Base-by-base conservation (phyloP, 2,797 vertebrate genomes). In the Notolabrus celidotus region DNA sequence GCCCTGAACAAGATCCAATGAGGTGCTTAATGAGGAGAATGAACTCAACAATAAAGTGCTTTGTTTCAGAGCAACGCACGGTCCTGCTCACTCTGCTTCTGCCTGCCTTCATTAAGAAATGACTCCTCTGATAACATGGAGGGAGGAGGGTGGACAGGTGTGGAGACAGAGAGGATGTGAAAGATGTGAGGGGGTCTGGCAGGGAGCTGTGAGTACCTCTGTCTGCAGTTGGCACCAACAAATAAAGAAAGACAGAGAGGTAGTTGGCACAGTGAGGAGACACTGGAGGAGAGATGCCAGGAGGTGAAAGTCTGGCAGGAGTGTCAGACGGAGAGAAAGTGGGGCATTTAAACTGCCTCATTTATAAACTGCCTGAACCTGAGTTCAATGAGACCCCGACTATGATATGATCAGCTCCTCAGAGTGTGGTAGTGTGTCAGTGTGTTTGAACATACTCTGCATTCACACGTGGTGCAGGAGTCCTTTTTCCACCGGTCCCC, bases 401-500 rank as follows among this genome's bases (percentile, higher is more conserved):
- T 45, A 7, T 23, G 43, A 60, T 39, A 38, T 8, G 8, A 65
- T 51, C 33, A 41, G 10, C 9, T 49, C 17, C 19, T 63, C 15
- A 9, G 43, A 12, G 33, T 17, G 41, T 39, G 20, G 29, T 8
- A 27, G 29, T 17, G 39, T 41, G 41, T 38, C 25, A 39, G 11
- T 11, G 0, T 2, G 11, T 29, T 7, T 29, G 22, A 51, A 95
- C 97, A 67, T 92, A 99, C 98, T 81, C 75, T 95, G 94, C 98
- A 99, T 91, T 97, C 95, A 88, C 98, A 99, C 22, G 67, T 68
- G 73, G 95, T 95, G 88, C 98, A 99, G 3, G 94, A 51, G 54
- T 98, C 96, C 41, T 88, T 95, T 58, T 95, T 96, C 98, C 98
- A 99, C n/a, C 76, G 92, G 17, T 96, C 90, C 49, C 94, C 94